A percentile compares a stretch with the other conserved stretches of the same genome.
Conservation (phyloP, 2,888 invertebrate species). For the Lottia gigantea region DNA sequence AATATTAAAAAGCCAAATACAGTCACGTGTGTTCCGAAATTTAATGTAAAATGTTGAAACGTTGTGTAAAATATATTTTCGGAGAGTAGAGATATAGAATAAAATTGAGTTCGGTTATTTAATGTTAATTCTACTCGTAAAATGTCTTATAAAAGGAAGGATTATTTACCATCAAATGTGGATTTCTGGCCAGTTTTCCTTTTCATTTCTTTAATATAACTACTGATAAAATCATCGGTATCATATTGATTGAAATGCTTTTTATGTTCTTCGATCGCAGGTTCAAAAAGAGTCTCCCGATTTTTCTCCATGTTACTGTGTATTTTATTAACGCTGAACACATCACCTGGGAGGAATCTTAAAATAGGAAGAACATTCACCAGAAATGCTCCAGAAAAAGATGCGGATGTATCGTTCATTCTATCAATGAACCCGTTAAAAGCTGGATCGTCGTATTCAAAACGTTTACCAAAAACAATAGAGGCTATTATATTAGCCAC, state of each 20-base stretch:
- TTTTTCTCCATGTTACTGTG: neutral
- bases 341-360: conserved; percentile 4
- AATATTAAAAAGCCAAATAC: too few relatives aligned
- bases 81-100: too few relatives aligned
- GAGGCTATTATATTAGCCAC: conserved; percentile 28
- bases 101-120: too few relatives aligned
- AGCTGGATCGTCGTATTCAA: conserved; percentile 26
- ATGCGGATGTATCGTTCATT: conserved; percentile 15
- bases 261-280: neutral
- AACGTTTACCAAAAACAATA: conserved; percentile 27
- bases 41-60: too few relatives aligned
- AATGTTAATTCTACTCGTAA: too few relatives aligned
- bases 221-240: conserved; percentile 11
- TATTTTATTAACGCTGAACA: neutral
- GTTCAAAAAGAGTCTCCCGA: neutral
- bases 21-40: too few relatives aligned
- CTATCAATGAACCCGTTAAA: conserved; percentile 21
- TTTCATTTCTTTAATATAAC: conserved; percentile 13
- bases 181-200: neutral
- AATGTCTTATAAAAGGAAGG: too few relatives aligned
- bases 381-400: neutral
- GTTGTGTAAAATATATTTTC: too few relatives aligned
- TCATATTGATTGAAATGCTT: neutral
- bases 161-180: neutral
- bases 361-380: neutral